These are phyloP conservation scores for Laodelphax striatellus DNA, from an alignment of 1,140 invertebrate genomes.

Conservation along the genomic window DNA sequence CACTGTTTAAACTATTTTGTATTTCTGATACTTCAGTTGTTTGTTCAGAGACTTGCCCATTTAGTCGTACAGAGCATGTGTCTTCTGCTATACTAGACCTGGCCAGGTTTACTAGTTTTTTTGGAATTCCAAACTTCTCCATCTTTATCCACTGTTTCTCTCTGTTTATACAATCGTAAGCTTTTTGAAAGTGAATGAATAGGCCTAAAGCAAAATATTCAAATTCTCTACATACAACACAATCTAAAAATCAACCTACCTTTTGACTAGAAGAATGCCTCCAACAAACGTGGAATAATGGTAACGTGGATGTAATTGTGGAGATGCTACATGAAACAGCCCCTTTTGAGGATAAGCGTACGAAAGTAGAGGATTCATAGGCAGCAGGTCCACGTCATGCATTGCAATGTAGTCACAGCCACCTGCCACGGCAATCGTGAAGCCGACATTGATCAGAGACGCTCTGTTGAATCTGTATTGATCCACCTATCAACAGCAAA, in stretches of 20 bases:
- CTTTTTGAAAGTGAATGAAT: no score
- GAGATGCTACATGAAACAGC: constrained; percentile 75
- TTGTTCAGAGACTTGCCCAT: no score
- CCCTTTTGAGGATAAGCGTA: constrained; percentile 66
- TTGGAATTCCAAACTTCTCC: no score
- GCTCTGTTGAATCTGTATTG: constrained; percentile 90
- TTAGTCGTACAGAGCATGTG: no score
- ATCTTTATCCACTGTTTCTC: no score
- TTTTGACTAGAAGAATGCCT: constrained; percentile 84
- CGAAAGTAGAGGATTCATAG: constrained; percentile 71
- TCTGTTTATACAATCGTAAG: no score
- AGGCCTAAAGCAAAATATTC: no score
- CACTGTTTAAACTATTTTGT: no score
- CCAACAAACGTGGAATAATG: constrained; percentile 96
- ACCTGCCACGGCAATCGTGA: constrained; percentile 53
- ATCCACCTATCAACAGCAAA: constrained; percentile 46
- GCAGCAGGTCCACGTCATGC: constrained; percentile 97
- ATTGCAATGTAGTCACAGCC: constrained; percentile 94
- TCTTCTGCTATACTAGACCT: no score
- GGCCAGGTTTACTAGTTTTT: no score
- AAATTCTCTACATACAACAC: no score
- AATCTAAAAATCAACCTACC: constrained; percentile 28
- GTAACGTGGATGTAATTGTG: constrained; percentile 88
- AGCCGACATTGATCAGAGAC: constrained; percentile 94
- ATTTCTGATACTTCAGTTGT: no score